A percentile compares a stretch with the other conserved stretches of the same genome.
Evolutionary conservation across 64 coral and sea anemone genomes (phyloP).

Genomic region (Cladopsammia gracilis): DNA sequence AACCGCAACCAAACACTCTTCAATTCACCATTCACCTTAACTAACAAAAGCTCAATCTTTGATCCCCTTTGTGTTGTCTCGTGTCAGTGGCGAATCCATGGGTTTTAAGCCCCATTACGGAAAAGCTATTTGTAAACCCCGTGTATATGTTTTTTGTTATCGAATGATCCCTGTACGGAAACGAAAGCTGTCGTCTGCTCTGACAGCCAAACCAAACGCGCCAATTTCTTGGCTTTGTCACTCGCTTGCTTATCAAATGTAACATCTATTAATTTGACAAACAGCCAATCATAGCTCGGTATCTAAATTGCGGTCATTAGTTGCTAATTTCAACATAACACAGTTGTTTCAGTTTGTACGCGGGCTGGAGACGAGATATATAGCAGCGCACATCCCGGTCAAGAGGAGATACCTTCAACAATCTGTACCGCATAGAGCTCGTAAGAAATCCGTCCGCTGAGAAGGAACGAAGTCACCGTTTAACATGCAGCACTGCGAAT

Average conservation of each 20-base stretch:
- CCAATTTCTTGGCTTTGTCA: slow-evolving; percentile 93
- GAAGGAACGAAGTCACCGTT: neutral
- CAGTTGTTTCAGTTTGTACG: slow-evolving; percentile 88
- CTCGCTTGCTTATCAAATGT: slow-evolving; percentile 87
- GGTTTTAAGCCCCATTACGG: slow-evolving; percentile 41
- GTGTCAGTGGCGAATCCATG: slow-evolving; percentile 38
- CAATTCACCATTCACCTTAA: neutral
- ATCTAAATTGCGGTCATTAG: slow-evolving; percentile 99
- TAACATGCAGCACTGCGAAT: slow-evolving; percentile 92
- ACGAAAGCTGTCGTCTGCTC: slow-evolving; percentile 66
- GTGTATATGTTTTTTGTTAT: slow-evolving; percentile 98
- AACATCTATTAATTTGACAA: slow-evolving; percentile 99
- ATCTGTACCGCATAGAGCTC: slow-evolving; percentile 46
- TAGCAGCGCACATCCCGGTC: slow-evolving; percentile 11
- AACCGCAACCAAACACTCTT: slow-evolving; percentile 1
- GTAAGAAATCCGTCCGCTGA: neutral
- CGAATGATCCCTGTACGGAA: slow-evolving; percentile 85
- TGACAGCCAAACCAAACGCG: slow-evolving; percentile 78
- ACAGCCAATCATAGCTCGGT: slow-evolving; percentile 90
- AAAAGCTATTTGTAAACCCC: slow-evolving; percentile 35
- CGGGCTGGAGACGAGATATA: slow-evolving; percentile 65
- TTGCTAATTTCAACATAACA: slow-evolving; percentile 99
- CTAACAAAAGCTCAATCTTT: slow-evolving; percentile 6
- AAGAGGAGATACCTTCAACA: slow-evolving; percentile 30
- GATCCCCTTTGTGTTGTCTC: slow-evolving; percentile 4